phyloP scores from a whole-genome alignment of 2,113 vertebrate genomes.

The Anguilla japonica region DNA sequence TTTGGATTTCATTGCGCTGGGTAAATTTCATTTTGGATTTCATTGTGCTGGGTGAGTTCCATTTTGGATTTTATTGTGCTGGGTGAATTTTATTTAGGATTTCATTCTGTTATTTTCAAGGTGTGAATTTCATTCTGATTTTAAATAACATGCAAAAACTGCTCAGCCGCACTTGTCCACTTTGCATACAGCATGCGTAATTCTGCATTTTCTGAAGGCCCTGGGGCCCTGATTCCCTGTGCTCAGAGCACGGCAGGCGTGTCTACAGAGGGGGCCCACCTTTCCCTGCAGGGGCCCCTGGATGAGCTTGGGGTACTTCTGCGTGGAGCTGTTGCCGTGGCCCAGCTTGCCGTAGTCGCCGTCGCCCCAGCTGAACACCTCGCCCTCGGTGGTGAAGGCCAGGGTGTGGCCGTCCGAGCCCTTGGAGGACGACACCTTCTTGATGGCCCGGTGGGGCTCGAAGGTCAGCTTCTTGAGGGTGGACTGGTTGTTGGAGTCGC shows the following conservation, averaged over 20 bases:
- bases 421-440: conserved; percentile 83
- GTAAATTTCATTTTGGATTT: too few species aligned
- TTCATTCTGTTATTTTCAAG: too few species aligned
- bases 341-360: conserved; percentile 83
- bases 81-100: too few species aligned
- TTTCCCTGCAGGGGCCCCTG: conserved; percentile 83
- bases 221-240: not conserved
- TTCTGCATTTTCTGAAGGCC: too few species aligned
- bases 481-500: conserved; percentile 84
- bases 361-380: conserved; percentile 85
- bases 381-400: conserved; percentile 82
- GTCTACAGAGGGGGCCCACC: conserved; percentile 55
- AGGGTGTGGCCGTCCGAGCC: conserved; percentile 84
- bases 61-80: not conserved
- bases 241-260: not conserved
- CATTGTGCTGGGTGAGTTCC: too few species aligned
- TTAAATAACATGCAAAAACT: too few species aligned
- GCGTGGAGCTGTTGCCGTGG: conserved; percentile 83
- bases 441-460: conserved; percentile 82
- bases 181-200: too few species aligned
- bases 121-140: too few species aligned
- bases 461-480: conserved; percentile 85
- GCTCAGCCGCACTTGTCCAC: too few species aligned
- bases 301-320: conserved; percentile 84
- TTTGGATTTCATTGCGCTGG: not conserved